These are phyloP conservation scores for Gyrodactylus salaris DNA, from an alignment of 1,140 invertebrate genomes.

Conservation along the genomic window DNA sequence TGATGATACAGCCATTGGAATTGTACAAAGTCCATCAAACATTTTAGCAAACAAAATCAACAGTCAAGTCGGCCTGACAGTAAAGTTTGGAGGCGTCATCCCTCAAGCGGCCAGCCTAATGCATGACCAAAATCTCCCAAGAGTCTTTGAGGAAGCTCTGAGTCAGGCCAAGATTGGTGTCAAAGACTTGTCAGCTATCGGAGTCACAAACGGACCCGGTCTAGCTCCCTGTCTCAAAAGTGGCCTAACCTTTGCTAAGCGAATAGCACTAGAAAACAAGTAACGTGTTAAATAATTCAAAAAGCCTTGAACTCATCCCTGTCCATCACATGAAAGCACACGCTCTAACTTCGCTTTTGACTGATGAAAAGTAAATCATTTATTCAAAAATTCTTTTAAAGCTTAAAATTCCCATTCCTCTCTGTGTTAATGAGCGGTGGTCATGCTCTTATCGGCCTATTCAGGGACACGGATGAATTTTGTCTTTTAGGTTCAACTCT, in stretches of 20 bases:
- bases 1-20: constrained; percentile 68
- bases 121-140: constrained; percentile 41
- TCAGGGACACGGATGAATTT: constrained; percentile 37
- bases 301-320: constrained; percentile 59
- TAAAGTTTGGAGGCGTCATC: constrained; percentile 45
- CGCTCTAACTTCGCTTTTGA: constrained; percentile 49
- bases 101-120: constrained; percentile 44
- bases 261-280: constrained; percentile 29
- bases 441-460: constrained; percentile 47
- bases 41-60: constrained; percentile 36
- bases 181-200: constrained; percentile 51
- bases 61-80: constrained; percentile 13
- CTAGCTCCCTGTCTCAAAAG: constrained; percentile 39
- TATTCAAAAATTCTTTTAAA: constrained; percentile 1
- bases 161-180: constrained; percentile 28
- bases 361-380: constrained; percentile 18
- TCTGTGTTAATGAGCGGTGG: constrained; percentile 50
- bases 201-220: constrained; percentile 54
- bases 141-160: constrained; percentile 34
- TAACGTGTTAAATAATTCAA: constrained; percentile 15
- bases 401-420: constrained; percentile 50
- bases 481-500: constrained; percentile 36
- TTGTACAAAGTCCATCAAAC: constrained; percentile 34
- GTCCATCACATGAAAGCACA: constrained; percentile 97
- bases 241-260: constrained; percentile 46